phyloP scores from a whole-genome alignment of 2,113 vertebrate genomes.

The Leucoraja erinaceus region DNA sequence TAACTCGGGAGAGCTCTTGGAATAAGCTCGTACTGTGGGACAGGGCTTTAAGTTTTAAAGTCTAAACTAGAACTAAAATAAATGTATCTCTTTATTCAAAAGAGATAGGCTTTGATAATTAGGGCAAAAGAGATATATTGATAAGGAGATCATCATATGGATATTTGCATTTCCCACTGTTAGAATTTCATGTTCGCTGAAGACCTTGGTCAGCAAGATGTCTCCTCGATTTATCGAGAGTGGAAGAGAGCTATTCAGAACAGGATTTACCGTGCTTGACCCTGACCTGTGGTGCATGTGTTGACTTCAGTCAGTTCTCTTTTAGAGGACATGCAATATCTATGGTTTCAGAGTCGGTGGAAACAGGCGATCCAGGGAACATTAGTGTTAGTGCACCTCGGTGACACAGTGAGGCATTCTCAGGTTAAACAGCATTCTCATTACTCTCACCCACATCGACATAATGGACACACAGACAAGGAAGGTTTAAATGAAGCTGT shows the following conservation, averaged over 20 bases:
- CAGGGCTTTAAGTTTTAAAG: no score
- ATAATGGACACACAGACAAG: background rate
- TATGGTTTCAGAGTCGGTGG: background rate
- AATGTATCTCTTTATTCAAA: background rate
- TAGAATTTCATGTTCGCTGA: background rate
- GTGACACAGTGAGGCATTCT: background rate
- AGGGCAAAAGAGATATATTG: background rate
- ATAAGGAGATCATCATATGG: background rate
- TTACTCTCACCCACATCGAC: background rate
- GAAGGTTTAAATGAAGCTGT: background rate
- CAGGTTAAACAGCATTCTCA: background rate
- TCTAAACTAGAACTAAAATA: background rate
- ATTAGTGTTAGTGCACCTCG: background rate
- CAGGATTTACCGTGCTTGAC: background rate
- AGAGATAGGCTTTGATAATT: background rate
- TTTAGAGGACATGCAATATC: background rate
- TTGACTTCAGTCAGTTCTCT: background rate
- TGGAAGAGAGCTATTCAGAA: background rate
- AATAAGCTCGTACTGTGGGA: no score
- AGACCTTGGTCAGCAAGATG: background rate
- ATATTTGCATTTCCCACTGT: background rate
- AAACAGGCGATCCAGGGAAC: background rate
- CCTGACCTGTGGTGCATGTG: background rate
- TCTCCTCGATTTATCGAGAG: background rate
- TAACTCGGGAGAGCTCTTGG: no score